Percentiles rank a stretch among this genome's conserved stretches.
Conservation (phyloP, 2,888 invertebrate genomes). For the Leptura quadrifasciata region DNA sequence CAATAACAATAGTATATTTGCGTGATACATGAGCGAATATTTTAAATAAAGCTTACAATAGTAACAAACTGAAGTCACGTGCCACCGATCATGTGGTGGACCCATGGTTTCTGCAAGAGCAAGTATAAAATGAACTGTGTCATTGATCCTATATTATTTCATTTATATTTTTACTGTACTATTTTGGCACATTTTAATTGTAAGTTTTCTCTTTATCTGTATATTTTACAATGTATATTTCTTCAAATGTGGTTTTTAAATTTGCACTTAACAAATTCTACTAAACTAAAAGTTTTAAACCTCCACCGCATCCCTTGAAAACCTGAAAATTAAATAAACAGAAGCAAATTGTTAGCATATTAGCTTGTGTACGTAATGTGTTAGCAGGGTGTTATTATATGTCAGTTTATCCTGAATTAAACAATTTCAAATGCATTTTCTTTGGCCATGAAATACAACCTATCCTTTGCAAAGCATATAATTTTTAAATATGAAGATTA, state of each 20-base stretch:
- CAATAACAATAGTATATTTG: no score
- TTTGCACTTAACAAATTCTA: slow-evolving; percentile 4
- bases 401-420: slow-evolving; percentile 28
- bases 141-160: no score
- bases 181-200: no score
- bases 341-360: slow-evolving; percentile 38
- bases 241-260: slow-evolving; percentile 11
- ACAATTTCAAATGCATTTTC: background rate
- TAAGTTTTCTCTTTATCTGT: no score
- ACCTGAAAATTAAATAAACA: slow-evolving; percentile 35
- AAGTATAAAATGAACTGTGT: no score
- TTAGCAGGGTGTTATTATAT: slow-evolving; percentile 39
- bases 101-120: no score
- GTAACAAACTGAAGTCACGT: no score
- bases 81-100: no score
- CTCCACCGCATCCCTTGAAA: slow-evolving; percentile 26
- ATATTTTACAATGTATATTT: no score
- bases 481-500: background rate
- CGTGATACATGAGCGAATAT: no score
- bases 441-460: background rate
- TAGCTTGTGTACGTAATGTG: slow-evolving; percentile 40
- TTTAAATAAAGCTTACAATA: no score
- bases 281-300: slow-evolving; percentile 13
- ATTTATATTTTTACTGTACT: no score
- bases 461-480: background rate